Percentiles rank a stretch among this genome's conserved stretches.
Evolutionary conservation across 23 tunicate genomes (phyloP).

Genomic region (Halocynthia roretzi): DNA sequence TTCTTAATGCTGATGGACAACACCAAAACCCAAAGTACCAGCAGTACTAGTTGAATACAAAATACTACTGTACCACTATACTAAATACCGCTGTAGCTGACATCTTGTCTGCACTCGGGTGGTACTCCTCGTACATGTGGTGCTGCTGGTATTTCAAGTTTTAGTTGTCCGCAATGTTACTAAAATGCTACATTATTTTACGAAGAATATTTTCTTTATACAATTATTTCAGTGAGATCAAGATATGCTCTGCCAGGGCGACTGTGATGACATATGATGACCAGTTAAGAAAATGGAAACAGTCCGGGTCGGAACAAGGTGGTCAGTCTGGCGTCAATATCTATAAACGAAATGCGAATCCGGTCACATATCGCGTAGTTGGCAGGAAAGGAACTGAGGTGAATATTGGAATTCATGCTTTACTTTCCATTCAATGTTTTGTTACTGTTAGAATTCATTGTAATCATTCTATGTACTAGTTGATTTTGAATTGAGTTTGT

Average conservation of each 20-base stretch:
- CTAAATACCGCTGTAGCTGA: too few species aligned
- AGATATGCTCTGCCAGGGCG: slow-evolving; percentile 60
- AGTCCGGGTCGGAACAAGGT: slow-evolving; percentile 56
- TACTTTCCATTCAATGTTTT: neutral
- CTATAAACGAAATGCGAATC: slow-evolving; percentile 39
- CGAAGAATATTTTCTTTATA: too few species aligned
- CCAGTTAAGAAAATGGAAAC: slow-evolving; percentile 56
- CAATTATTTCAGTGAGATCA: slow-evolving; percentile 30
- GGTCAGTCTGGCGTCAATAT: slow-evolving; percentile 54
- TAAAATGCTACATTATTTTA: too few species aligned
- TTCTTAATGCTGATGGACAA: too few species aligned
- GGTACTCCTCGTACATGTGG: too few species aligned
- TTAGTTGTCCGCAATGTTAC: too few species aligned
- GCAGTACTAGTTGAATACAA: too few species aligned
- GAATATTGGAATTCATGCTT: neutral
- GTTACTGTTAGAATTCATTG: neutral
- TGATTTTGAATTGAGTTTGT: neutral
- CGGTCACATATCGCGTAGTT: slow-evolving; percentile 73
- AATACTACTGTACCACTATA: too few species aligned
- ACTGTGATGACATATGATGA: slow-evolving; percentile 92
- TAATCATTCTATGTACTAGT: neutral
- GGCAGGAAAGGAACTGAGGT: slow-evolving; percentile 87
- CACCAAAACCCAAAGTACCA: too few species aligned
- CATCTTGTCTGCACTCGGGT: too few species aligned
- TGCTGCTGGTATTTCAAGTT: too few species aligned